Percentiles rank a stretch among this genome's conserved stretches.
Evolutionary conservation across 2,888 invertebrate genomes (phyloP).

Genomic region (Nectonema munidae): DNA sequence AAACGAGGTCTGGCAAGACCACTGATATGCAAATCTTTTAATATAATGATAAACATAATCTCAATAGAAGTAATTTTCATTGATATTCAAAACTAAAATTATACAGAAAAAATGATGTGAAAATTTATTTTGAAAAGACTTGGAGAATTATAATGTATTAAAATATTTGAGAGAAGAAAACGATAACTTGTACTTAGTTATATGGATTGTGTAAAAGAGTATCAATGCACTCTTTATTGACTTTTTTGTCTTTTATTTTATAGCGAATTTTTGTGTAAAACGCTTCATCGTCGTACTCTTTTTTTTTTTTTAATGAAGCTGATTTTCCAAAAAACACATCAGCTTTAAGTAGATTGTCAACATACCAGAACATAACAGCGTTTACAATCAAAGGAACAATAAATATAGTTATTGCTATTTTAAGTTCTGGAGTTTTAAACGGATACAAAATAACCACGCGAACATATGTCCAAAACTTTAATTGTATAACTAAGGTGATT

Average conservation of each 20-base stretch:
- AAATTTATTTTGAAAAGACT: too few relatives aligned
- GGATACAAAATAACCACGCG: not conserved
- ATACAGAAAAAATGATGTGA: too few relatives aligned
- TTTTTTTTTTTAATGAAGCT: not conserved
- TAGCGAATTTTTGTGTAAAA: conserved; percentile 9
- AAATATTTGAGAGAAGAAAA: too few relatives aligned
- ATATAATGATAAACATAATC: too few relatives aligned
- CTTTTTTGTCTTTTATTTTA: not conserved
- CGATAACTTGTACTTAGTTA: too few relatives aligned
- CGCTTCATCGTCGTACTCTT: not conserved
- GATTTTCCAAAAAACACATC: not conserved
- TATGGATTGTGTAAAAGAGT: not conserved
- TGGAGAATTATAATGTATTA: too few relatives aligned
- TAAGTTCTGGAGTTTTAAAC: conserved; percentile 8
- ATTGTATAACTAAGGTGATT: conserved; percentile 1
- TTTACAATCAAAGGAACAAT: conserved; percentile 8
- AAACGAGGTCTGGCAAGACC: too few relatives aligned
- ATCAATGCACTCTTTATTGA: not conserved
- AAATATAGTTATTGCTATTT: not conserved
- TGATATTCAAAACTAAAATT: too few relatives aligned
- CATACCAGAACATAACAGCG: conserved; percentile 1
- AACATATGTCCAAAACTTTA: conserved; percentile 1
- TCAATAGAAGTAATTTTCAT: too few relatives aligned
- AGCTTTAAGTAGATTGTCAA: conserved; percentile 7
- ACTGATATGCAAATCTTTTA: too few relatives aligned